phyloP scores from a whole-genome alignment of 2,113 vertebrate genomes.

The Propithecus coquereli region DNA sequence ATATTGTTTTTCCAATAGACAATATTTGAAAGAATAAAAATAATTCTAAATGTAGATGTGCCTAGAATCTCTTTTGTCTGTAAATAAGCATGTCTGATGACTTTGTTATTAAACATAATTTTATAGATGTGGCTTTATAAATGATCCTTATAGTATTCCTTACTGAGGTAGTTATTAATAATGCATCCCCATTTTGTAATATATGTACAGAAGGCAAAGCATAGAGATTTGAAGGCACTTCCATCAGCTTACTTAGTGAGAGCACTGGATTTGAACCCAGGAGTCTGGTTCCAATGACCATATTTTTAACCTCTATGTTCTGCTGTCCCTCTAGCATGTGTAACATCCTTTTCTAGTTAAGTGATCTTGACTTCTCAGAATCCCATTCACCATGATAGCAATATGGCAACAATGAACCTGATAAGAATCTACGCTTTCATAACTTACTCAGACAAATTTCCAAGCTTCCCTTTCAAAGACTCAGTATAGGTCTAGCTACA shows the following conservation, averaged over 20 bases:
- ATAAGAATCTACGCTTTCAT: slow-evolving; percentile 25
- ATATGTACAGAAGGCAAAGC: background rate
- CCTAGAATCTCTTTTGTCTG: background rate
- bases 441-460: slow-evolving; percentile 42
- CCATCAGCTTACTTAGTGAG: background rate
- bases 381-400: background rate
- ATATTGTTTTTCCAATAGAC: background rate
- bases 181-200: background rate
- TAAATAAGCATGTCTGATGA: background rate
- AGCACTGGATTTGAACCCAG: background rate
- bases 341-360: background rate
- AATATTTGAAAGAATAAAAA: slow-evolving; percentile 12
- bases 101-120: background rate
- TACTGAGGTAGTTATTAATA: background rate
- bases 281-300: background rate
- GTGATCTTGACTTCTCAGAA: slow-evolving; percentile 15
- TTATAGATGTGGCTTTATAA: background rate
- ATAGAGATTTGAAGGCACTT: background rate
- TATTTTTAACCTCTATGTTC: background rate
- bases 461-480: background rate
- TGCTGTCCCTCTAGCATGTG: background rate
- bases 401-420: slow-evolving; percentile 6
- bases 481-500: slow-evolving; percentile 44
- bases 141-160: background rate
- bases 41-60: background rate